Evolutionary conservation across 2,797 vertebrate genomes (phyloP).

Genomic region (Ptychadena robeensis): DNA sequence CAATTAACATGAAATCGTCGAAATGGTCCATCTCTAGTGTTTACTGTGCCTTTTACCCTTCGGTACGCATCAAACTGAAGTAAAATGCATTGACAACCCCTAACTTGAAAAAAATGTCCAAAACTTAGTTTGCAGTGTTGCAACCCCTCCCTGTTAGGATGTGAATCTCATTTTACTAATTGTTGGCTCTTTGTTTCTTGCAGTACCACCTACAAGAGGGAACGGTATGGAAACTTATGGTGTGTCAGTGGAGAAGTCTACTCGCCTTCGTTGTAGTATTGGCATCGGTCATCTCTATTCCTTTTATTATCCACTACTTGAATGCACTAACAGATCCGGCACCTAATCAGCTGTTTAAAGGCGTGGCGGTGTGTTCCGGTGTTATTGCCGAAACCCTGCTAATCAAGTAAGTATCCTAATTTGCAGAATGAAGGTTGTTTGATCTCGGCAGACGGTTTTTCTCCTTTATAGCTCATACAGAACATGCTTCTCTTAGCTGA

Average conservation of each 20-base stretch:
- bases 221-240: slow-evolving; percentile 66
- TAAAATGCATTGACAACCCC: too few species aligned
- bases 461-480: not conserved
- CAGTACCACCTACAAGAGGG: slow-evolving; percentile 73
- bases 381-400: slow-evolving; percentile 69
- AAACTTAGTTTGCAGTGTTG: too few species aligned
- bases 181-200: slow-evolving; percentile 11
- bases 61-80: too few species aligned
- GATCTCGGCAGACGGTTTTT: not conserved
- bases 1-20: too few species aligned
- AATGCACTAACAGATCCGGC: slow-evolving; percentile 66
- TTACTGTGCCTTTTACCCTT: too few species aligned
- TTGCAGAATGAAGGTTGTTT: not conserved
- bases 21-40: too few species aligned
- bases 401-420: slow-evolving; percentile 65
- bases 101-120: too few species aligned
- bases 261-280: slow-evolving; percentile 28
- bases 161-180: too few species aligned
- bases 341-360: slow-evolving; percentile 65
- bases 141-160: too few species aligned
- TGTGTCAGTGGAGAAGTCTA: slow-evolving; percentile 70
- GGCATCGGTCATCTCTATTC: slow-evolving; percentile 64
- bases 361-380: slow-evolving; percentile 69
- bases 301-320: slow-evolving; percentile 67
- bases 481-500: not conserved